Evolutionary conservation across 2,797 vertebrate genomes (phyloP), one percentile per base, ranked within the genome.

Genomic region (Cetoscarus ocellatus): DNA sequence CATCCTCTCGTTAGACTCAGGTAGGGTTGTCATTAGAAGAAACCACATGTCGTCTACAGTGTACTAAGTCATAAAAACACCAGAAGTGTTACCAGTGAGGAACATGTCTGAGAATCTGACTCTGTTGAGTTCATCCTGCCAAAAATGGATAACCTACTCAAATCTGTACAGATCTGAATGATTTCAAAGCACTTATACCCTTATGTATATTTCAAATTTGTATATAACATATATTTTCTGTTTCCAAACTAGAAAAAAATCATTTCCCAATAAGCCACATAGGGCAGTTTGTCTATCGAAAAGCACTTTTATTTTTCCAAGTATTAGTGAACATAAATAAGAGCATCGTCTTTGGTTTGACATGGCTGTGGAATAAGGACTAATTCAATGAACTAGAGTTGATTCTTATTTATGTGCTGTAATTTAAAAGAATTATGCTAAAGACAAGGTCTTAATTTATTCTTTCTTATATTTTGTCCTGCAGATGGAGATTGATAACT

Each of bases 371-470:
- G 82, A 90, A 82, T 88, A 89, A 90, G 81, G 77, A 88, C 86
- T 91, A 92, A 93, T 92, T 93, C 90, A 94, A 83, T 78, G 75
- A 88, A 78, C 80, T 88, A 91, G 88, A 92, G 87, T 88, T 88
- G 91, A 88, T 92, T 90, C 77, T 90, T 93, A 93, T 94, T 93
- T 93, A 91, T 94, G 89, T 92, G 88, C 83, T 92, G 84, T 91
- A 92, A 93, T 90, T 93, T 93, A 91, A 92, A 91, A 87, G 62
- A 89, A 86, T 79, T 86, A 85, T 84, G 88, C 88, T 90, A 85
- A 88, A 91, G 82, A 90, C 80, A 90, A 90, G 75, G 91, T 94
- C 91, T 94, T 94, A 94, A 94, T 94, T 94, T 94, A 94, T 93
- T 92, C 73, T 86, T 83, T 91, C 70, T 89, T 93, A 86, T 85